phyloP scores from a whole-genome alignment of 2,888 invertebrate species.

The Calliopum simillimum region DNA sequence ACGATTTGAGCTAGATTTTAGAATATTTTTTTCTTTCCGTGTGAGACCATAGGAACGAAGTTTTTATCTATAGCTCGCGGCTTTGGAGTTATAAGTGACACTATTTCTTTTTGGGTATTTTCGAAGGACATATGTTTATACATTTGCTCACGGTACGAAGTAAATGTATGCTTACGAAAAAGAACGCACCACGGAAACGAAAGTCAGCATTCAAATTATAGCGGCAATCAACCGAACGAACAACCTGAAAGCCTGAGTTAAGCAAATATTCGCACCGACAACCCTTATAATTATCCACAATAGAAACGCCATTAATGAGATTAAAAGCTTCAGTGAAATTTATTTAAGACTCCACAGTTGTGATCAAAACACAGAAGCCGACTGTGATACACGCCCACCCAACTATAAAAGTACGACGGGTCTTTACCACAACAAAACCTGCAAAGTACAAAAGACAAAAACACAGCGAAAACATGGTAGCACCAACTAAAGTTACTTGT shows the following conservation, averaged over 20 bases:
- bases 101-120: not conserved
- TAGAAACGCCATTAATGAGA: slow-evolving; percentile 63
- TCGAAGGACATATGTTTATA: not conserved
- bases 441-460: too few species aligned
- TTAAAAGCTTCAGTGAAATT: slow-evolving; percentile 52
- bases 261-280: slow-evolving; percentile 45
- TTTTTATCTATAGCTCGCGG: too few species aligned
- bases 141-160: not conserved
- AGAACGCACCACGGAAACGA: slow-evolving; percentile 8
- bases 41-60: too few species aligned
- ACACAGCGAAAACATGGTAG: not conserved
- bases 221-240: not conserved
- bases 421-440: too few species aligned
- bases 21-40: too few species aligned
- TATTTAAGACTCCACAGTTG: slow-evolving; percentile 18
- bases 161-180: slow-evolving; percentile 5
- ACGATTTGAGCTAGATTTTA: too few species aligned
- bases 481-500: slow-evolving; percentile 31
- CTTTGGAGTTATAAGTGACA: not conserved
- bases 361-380: slow-evolving; percentile 12
- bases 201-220: slow-evolving; percentile 4
- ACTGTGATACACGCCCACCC: not conserved
- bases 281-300: slow-evolving; percentile 60
- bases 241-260: not conserved
- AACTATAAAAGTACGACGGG: too few species aligned